Conservation (phyloP, 2,888 invertebrate genomes). For the Cotesia congregata region DNA sequence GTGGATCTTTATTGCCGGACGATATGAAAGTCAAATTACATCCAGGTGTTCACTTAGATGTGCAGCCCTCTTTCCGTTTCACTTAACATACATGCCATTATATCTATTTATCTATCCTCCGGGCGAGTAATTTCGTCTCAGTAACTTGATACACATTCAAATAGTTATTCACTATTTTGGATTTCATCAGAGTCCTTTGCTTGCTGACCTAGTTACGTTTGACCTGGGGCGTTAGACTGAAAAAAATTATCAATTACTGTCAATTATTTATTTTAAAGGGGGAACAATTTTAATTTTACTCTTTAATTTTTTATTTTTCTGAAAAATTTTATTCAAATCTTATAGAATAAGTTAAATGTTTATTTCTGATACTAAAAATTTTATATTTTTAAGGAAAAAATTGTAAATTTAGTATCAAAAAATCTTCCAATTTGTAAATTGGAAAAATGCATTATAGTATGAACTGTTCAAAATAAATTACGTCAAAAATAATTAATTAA, state of each 20-base stretch:
- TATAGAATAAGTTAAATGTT: no score
- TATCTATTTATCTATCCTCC: not conserved
- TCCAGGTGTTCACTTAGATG: slow-evolving; percentile 41
- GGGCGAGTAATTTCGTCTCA: not conserved
- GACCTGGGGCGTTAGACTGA: not conserved
- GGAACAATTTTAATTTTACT: no score
- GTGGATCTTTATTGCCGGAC: slow-evolving; percentile 43
- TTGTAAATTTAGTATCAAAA: no score
- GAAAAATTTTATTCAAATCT: no score
- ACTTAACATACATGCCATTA: not conserved
- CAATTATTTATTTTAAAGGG: no score
- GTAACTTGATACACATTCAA: not conserved
- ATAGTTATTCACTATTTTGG: slow-evolving; percentile 19
- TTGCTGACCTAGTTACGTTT: not conserved
- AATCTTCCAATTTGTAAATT: no score
- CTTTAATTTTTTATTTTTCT: no score
- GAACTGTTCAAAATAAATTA: not conserved
- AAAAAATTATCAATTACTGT: not conserved
- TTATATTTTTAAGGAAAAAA: no score
- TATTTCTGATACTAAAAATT: no score
- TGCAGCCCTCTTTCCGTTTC: slow-evolving; percentile 17
- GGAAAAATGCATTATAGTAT: not conserved
- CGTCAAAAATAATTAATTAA: no score
- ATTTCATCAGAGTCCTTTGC: slow-evolving; percentile 22
- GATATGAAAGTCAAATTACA: slow-evolving; percentile 42